These are phyloP conservation scores for Tetranychus cinnabarinus DNA, from an alignment of 1,140 invertebrate species.

Conservation along the genomic window DNA sequence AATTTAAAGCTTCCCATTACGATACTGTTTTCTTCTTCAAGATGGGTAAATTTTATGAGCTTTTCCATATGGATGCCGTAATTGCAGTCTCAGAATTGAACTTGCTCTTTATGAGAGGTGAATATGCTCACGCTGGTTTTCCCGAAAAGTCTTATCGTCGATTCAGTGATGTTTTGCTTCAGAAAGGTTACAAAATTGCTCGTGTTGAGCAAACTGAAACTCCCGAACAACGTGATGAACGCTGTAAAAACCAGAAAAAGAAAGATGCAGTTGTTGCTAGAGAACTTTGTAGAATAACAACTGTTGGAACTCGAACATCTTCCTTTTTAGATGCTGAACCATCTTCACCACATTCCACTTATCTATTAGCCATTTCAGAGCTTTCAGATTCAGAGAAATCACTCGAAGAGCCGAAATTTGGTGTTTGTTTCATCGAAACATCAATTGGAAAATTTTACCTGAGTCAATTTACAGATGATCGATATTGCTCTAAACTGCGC, in stretches of 20 bases:
- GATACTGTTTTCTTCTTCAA: slow-evolving; percentile 94
- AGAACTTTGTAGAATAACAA: slow-evolving; percentile 76
- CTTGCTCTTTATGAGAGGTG: slow-evolving; percentile 85
- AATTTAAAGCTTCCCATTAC: slow-evolving; percentile 62
- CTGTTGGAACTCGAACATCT: slow-evolving; percentile 53
- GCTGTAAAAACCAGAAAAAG: slow-evolving; percentile 34
- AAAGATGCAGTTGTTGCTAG: slow-evolving; percentile 72
- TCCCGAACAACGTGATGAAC: slow-evolving; percentile 71
- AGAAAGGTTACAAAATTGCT: slow-evolving; percentile 85
- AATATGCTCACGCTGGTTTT: slow-evolving; percentile 86
- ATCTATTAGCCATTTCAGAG: slow-evolving; percentile 48
- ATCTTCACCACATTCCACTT: slow-evolving; percentile 29
- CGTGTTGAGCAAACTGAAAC: slow-evolving; percentile 95
- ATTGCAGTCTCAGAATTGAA: slow-evolving; percentile 68
- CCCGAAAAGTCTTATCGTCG: slow-evolving; percentile 71
- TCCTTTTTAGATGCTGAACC: slow-evolving; percentile 43
- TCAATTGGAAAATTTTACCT: slow-evolving; percentile 72
- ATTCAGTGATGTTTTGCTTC: slow-evolving; percentile 61
- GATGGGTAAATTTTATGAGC: slow-evolving; percentile 88
- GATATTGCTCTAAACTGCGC: slow-evolving; percentile 56
- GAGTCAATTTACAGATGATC: slow-evolving; percentile 78
- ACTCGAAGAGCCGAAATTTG: slow-evolving; percentile 28
- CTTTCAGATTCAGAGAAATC: slow-evolving; percentile 26
- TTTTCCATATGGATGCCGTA: slow-evolving; percentile 97
- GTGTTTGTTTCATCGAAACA: slow-evolving; percentile 84